Evolutionary conservation across 1,140 invertebrate genomes (phyloP).

Genomic region (Oedothorax gibbosus): DNA sequence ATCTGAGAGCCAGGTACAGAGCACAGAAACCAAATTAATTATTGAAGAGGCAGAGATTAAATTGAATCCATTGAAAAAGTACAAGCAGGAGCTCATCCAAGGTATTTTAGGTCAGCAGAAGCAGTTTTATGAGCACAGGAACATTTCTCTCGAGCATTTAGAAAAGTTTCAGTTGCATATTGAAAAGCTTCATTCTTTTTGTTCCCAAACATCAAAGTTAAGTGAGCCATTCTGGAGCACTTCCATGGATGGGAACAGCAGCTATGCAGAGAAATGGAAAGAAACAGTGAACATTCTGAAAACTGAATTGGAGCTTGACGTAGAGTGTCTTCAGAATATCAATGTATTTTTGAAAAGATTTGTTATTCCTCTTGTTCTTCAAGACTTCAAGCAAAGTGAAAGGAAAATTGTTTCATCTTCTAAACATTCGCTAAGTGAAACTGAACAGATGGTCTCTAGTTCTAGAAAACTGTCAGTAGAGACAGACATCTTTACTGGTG

Average conservation of each 20-base stretch:
- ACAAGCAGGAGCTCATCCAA: constrained; percentile 39
- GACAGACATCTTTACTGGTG: background rate
- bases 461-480: too few species aligned
- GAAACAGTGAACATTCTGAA: constrained; percentile 14
- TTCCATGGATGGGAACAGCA: background rate
- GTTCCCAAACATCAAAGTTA: background rate
- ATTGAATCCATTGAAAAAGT: constrained; percentile 3
- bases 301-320: constrained; percentile 38
- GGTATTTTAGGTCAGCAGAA: constrained; percentile 25
- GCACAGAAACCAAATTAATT: background rate
- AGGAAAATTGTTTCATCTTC: constrained; percentile 1
- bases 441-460: background rate
- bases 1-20: background rate
- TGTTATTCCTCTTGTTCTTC: constrained; percentile 25
- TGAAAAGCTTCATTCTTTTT: constrained; percentile 16
- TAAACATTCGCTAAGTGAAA: background rate
- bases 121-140: constrained; percentile 37
- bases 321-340: constrained; percentile 41
- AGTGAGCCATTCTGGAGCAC: constrained; percentile 28
- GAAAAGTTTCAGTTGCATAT: constrained; percentile 42
- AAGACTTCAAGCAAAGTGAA: background rate
- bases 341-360: constrained; percentile 50
- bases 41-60: background rate
- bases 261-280: constrained; percentile 18
- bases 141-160: constrained; percentile 20